Evolutionary conservation across 2,888 invertebrate genomes (phyloP).

Genomic region (Unio delphinus): DNA sequence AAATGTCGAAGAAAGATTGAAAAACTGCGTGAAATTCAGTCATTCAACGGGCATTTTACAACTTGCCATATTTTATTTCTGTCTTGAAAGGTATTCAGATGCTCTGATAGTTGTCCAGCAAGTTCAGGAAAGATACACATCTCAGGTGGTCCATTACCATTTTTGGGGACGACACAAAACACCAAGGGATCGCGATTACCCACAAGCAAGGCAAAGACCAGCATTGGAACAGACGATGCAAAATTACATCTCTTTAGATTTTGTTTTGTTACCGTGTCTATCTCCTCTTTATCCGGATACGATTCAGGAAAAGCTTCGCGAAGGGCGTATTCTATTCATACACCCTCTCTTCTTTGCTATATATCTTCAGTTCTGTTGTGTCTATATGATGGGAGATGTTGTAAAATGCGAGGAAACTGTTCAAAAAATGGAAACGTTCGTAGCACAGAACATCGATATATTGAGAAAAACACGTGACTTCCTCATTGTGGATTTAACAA

Average conservation of each 20-base stretch:
- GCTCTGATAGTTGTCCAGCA: not conserved
- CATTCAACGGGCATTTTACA: no score
- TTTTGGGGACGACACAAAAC: constrained; percentile 3
- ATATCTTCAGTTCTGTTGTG: not conserved
- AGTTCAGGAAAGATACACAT: not conserved
- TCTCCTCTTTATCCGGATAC: constrained; percentile 1
- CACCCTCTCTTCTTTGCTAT: constrained; percentile 3
- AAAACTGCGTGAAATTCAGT: no score
- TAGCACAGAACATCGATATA: no score
- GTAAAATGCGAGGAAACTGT: no score
- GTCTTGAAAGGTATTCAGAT: not conserved
- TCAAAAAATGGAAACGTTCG: no score
- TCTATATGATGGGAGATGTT: not conserved
- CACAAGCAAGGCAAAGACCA: no score
- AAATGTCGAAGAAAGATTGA: no score
- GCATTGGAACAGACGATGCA: constrained; percentile 3
- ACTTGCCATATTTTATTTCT: constrained; percentile 1
- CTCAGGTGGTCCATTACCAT: constrained; percentile 3
- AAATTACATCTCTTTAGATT: constrained; percentile 5
- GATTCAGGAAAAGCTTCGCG: constrained; percentile 1
- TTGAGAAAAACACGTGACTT: no score
- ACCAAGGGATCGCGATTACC: constrained; percentile 6
- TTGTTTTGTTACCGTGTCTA: not conserved
- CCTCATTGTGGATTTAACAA: no score
- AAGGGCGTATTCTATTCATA: not conserved